Conservation (phyloP, 2,888 invertebrate species). For the Stenurella melanura region DNA sequence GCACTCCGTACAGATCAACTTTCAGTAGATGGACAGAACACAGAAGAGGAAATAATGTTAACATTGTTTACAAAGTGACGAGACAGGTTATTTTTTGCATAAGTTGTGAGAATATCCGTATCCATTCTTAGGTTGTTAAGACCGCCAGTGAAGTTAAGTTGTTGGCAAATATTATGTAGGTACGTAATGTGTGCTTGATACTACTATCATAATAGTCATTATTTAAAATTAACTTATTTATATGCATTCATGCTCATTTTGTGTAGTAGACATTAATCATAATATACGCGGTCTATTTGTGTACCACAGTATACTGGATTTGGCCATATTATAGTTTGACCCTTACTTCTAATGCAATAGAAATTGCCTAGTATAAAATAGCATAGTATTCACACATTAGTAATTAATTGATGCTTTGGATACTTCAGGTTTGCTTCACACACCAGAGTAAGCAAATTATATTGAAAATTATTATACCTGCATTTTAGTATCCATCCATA, state of each 20-base stretch:
- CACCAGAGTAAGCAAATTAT: too few relatives aligned
- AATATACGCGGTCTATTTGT: neutral
- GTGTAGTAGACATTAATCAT: neutral
- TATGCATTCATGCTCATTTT: neutral
- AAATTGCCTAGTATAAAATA: too few relatives aligned
- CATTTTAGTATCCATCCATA: neutral
- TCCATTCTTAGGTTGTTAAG: neutral
- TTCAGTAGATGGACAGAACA: neutral
- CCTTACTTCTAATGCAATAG: too few relatives aligned
- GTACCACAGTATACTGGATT: neutral
- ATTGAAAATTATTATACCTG: neutral
- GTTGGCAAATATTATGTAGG: neutral
- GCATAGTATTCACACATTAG: too few relatives aligned
- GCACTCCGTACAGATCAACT: neutral
- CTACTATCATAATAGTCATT: neutral
- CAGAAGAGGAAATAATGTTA: neutral
- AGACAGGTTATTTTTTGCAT: neutral
- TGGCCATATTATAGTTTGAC: too few relatives aligned
- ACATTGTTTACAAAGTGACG: neutral
- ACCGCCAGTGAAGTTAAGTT: neutral
- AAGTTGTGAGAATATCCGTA: neutral
- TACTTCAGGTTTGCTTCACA: too few relatives aligned
- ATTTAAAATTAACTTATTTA: neutral
- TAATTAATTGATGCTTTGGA: too few relatives aligned
- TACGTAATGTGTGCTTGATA: neutral